Evolutionary conservation across 2,797 vertebrate genomes (phyloP), one percentile per base, ranked within the genome.

Genomic region (Alcedo atthis): DNA sequence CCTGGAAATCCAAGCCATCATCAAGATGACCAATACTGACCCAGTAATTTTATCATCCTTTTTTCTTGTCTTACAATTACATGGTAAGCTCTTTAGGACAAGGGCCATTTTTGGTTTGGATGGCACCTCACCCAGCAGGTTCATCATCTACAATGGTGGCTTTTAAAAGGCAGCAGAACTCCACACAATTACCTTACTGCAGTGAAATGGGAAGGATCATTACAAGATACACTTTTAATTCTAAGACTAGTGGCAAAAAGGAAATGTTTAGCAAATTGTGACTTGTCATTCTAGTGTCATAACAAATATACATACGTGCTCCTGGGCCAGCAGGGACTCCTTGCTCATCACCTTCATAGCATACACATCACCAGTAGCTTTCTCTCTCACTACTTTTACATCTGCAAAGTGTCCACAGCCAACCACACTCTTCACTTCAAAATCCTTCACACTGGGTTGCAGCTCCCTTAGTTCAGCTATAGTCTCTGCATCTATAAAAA

Each of bases 331-430:
- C 91, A 99, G 95, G 68, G 97, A 93, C 62, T 95, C 94, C 96
- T 99, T 99, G 80, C 98, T 98, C 98, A 99, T 99, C 95, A 99
- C 97, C 97, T 99, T 99, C 97, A 99, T 98, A 40, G 99, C 99
- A 86, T 98, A 99, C 48, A 99, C 96, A 64, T 99, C 98, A 37
- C 99, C 98, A 0, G 98, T 99, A 10, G 97, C 96, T 88, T 97
- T 99, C 96, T 99, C 99, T 73, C 97, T 98, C 40, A 99, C 99
- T 53, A 99, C 98, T 86, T 98, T 98, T 84, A 99, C 99, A 88
- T 99, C 98, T 5, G 98, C 98, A 78, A 99, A 99, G 77, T 97
- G 98, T 35, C 99, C 99, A 10, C 98, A 98, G 35, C 98, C 99
- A 91, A 99, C 98, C 37, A 99, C 97, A 33, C 97, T 98, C 69